Percentiles rank a stretch among this genome's conserved stretches.
These are phyloP conservation scores for Mesoligia furuncula DNA, from an alignment of 2,888 invertebrate genomes.

Conservation along the genomic window DNA sequence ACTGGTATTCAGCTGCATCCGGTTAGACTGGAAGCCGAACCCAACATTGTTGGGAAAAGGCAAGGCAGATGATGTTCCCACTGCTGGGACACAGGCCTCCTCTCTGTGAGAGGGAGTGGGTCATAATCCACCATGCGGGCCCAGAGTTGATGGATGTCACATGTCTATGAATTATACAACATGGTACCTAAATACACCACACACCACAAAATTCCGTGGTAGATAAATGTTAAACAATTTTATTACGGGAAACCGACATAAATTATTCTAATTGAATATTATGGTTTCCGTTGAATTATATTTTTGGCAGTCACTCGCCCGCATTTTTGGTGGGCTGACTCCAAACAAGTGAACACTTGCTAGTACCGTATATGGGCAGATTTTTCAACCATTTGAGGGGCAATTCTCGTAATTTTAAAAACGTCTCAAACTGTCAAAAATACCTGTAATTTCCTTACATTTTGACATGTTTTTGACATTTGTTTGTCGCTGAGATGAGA, in stretches of 20 bases:
- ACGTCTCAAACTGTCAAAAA: too few relatives aligned
- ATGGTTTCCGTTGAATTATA: slow-evolving; percentile 71
- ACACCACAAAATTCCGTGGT: slow-evolving; percentile 5
- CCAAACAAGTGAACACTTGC: neutral
- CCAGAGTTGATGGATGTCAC: neutral
- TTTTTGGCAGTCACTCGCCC: slow-evolving; percentile 53
- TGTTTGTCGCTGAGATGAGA: too few relatives aligned
- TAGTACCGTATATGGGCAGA: neutral
- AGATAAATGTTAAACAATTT: slow-evolving; percentile 61
- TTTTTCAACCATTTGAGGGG: too few relatives aligned
- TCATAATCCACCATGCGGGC: too few relatives aligned
- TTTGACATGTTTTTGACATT: too few relatives aligned
- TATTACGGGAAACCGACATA: slow-evolving; percentile 70
- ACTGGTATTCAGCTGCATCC: too few relatives aligned
- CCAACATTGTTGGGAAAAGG: too few relatives aligned
- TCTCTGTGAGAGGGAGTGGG: too few relatives aligned
- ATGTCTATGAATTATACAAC: neutral
- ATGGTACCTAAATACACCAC: neutral
- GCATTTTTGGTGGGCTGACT: slow-evolving; percentile 24
- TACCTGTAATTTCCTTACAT: too few relatives aligned
- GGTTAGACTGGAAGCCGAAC: too few relatives aligned
- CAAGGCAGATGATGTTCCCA: too few relatives aligned
- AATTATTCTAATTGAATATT: slow-evolving; percentile 76
- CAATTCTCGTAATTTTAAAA: too few relatives aligned
- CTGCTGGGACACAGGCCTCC: neutral